A percentile compares a stretch with the other conserved stretches of the same genome.
These are phyloP conservation scores for Epizoanthus illoricatus DNA, from an alignment of 92 coral and sea anemone species.

Conservation along the genomic window DNA sequence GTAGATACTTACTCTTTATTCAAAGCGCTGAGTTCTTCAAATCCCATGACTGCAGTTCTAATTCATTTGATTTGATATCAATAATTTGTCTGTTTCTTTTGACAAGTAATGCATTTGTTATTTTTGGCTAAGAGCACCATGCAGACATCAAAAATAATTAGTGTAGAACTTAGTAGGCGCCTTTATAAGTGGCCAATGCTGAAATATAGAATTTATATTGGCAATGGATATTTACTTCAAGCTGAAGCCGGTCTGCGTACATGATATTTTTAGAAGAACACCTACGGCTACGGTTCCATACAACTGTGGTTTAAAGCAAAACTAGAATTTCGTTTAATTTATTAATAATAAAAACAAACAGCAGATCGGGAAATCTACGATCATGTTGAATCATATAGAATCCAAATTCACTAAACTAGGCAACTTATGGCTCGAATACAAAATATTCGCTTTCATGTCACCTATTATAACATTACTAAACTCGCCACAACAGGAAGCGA, in stretches of 20 bases:
- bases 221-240: no score
- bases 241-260: no score
- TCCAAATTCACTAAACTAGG: neutral
- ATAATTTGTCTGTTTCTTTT: no score
- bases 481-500: neutral
- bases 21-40: no score
- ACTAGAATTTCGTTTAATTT: constrained; percentile 5
- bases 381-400: neutral
- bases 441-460: no score
- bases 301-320: neutral
- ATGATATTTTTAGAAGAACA: neutral
- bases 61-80: no score
- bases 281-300: neutral
- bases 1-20: no score
- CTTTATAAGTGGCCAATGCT: no score
- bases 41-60: no score
- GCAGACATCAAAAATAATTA: neutral
- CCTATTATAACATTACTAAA: neutral
- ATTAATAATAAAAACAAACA: constrained; percentile 11
- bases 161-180: no score
- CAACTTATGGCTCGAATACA: no score
- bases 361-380: neutral
- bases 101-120: neutral
- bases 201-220: no score
- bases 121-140: neutral